These are phyloP conservation scores for Syrphus vitripennis DNA, from an alignment of 2,888 invertebrate species.

Conservation along the genomic window DNA sequence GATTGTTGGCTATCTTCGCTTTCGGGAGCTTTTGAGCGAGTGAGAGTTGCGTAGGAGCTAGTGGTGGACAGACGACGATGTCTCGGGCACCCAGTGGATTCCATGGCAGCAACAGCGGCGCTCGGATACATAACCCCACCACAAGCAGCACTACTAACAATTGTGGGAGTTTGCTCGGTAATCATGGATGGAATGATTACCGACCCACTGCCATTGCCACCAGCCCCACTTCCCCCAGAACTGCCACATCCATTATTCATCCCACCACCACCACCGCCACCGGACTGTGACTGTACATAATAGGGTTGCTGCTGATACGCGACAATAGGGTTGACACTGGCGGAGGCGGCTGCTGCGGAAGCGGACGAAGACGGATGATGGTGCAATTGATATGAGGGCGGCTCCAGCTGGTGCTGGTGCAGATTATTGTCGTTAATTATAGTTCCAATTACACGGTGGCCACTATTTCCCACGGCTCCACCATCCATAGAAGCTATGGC, in stretches of 20 bases:
- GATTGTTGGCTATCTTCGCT: slow-evolving; percentile 63
- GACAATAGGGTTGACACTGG: slow-evolving; percentile 46
- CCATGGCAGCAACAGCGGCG: slow-evolving; percentile 65
- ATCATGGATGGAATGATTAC: slow-evolving; percentile 75
- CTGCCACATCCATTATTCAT: slow-evolving; percentile 37
- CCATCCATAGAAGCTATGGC: slow-evolving; percentile 71
- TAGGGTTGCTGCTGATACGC: slow-evolving; percentile 63
- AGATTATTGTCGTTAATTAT: slow-evolving; percentile 62
- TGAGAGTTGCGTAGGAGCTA: slow-evolving; percentile 58
- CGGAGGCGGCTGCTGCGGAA: slow-evolving; percentile 7
- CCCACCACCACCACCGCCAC: slow-evolving; percentile 35
- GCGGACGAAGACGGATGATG: slow-evolving; percentile 61
- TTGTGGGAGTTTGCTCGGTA: slow-evolving; percentile 73
- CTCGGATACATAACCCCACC: slow-evolving; percentile 64
- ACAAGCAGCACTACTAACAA: slow-evolving; percentile 56
- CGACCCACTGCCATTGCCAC: slow-evolving; percentile 48
- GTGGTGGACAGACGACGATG: slow-evolving; percentile 64
- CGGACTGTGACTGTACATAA: slow-evolving; percentile 60
- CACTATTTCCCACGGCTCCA: slow-evolving; percentile 14
- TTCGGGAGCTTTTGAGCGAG: slow-evolving; percentile 67
- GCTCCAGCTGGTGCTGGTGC: slow-evolving; percentile 62
- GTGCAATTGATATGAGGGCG: slow-evolving; percentile 63
- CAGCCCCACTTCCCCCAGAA: slow-evolving; percentile 68
- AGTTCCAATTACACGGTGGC: slow-evolving; percentile 57
- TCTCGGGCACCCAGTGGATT: slow-evolving; percentile 68